Evolutionary conservation across 2,113 vertebrate species (phyloP), one percentile per base, ranked within the genome.

Genomic region (Actenoides lindsayi): DNA sequence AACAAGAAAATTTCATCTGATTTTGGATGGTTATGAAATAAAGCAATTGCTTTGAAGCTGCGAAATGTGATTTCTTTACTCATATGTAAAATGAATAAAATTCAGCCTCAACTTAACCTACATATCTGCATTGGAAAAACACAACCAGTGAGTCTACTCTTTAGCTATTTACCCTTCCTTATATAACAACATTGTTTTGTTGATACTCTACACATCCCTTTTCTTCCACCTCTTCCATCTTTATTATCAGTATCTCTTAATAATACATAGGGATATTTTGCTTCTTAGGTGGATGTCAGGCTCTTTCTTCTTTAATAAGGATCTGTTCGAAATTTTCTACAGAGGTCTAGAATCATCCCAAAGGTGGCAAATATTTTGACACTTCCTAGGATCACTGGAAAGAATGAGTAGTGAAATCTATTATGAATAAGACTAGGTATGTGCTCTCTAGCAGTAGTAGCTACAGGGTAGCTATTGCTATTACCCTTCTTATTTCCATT

Each of bases 1-100:
- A 92, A 91, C 37, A 75, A 63, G 56, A 60, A 94, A 60, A 91
- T 48, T 62, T 94, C 53, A 94, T 84, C 76, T 90, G 78, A 86
- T 87, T 93, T 94, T 82, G 37, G 53, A 83, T 19, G 16, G 73
- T 63, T 90, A 60, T 80, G 54, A 91, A 96, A 90, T 85, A 87
- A 92, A 92, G 74, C 27, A 91, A 35, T 35, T 81, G 31, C 83
- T 93, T 48, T 94, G 65, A 92, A 86, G 50, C 21, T 80, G 39
- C 71, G 54, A 97, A 79, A 79, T 64, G 42, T 0, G 0, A 41
- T 87, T 89, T 96, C 83, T 82, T 54, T 60, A 41, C 44, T 73
- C 84, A 48, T 6, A 42, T 16, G 33, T 37, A 93, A 87, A 93
- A 87, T 20, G 15, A 28, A 73, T 48, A 91, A 85, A 91, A 95